A percentile compares a stretch with the other conserved stretches of the same genome.
These are phyloP conservation scores for Pyrrhia umbra DNA, from an alignment of 2,888 invertebrate genomes.

Conservation along the genomic window DNA sequence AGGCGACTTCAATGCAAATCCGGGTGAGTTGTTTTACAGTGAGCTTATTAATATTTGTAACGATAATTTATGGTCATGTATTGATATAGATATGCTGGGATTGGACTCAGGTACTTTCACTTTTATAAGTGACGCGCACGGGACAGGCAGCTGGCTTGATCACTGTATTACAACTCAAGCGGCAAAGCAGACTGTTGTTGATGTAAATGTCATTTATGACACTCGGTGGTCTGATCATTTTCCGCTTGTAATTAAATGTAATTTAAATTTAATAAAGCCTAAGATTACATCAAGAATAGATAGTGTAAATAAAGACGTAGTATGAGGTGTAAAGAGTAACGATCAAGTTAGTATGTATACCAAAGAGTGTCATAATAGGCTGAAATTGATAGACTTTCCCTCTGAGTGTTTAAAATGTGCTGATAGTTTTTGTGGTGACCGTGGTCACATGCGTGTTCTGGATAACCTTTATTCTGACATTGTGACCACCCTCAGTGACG, in stretches of 20 bases:
- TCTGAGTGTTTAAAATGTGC: too few species aligned
- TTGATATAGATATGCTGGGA: neutral
- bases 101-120: neutral
- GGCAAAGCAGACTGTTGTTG: neutral
- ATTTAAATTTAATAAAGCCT: neutral
- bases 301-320: neutral
- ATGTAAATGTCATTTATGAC: neutral
- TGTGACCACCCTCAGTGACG: neutral
- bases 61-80: neutral
- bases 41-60: neutral
- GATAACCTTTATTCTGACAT: neutral
- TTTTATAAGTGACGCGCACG: too few species aligned
- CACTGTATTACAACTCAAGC: conserved; percentile 2
- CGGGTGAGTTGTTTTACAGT: conserved; percentile 3
- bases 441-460: neutral
- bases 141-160: neutral
- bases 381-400: too few species aligned
- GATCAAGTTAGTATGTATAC: neutral
- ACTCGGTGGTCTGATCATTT: neutral
- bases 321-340: neutral
- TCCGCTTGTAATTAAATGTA: neutral
- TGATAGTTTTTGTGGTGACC: too few species aligned
- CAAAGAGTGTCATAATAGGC: too few species aligned
- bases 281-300: neutral
- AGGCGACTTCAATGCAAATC: neutral